Percentiles rank a stretch among this genome's conserved stretches.
Conservation (phyloP, 2,888 invertebrate genomes). For the Pycnomerus fuliginosus region DNA sequence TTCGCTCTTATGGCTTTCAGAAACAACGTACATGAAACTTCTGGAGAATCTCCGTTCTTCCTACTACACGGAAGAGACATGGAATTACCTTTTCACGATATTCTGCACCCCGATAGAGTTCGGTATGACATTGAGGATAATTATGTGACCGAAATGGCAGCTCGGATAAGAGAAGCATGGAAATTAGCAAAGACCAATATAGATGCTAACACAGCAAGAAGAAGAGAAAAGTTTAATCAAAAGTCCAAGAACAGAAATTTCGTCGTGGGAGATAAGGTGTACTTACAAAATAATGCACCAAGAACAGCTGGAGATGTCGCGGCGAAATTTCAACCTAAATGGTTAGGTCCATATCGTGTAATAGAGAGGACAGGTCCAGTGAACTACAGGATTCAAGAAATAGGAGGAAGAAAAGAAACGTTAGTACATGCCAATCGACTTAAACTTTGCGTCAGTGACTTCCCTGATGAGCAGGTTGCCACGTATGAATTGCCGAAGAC, state of each 20-base stretch:
- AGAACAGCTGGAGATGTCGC: not conserved
- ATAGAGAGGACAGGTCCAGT: not conserved
- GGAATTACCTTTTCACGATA: slow-evolving; percentile 26
- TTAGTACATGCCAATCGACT: slow-evolving; percentile 2
- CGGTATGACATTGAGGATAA: slow-evolving; percentile 25
- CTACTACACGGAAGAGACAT: slow-evolving; percentile 31
- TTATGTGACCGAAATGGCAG: slow-evolving; percentile 22
- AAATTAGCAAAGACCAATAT: not conserved
- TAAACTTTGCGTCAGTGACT: too few species aligned
- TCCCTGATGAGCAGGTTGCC: too few species aligned
- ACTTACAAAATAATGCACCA: not conserved
- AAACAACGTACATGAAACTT: slow-evolving; percentile 23
- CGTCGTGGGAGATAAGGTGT: slow-evolving; percentile 1
- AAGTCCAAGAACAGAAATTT: not conserved
- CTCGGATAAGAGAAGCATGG: slow-evolving; percentile 3
- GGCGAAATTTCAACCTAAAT: not conserved
- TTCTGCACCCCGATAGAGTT: slow-evolving; percentile 14
- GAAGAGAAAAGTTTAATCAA: too few species aligned
- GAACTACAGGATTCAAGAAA: slow-evolving; percentile 2
- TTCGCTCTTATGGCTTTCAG: slow-evolving; percentile 33
- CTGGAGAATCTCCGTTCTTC: slow-evolving; percentile 28
- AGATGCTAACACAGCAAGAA: not conserved
- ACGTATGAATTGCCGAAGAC: too few species aligned
- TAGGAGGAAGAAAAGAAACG: not conserved
- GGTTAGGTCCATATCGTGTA: not conserved